A percentile compares a stretch with the other conserved stretches of the same genome.
These are phyloP conservation scores for Percina caprodes DNA, from an alignment of 2,113 vertebrate species.

Conservation along the genomic window DNA sequence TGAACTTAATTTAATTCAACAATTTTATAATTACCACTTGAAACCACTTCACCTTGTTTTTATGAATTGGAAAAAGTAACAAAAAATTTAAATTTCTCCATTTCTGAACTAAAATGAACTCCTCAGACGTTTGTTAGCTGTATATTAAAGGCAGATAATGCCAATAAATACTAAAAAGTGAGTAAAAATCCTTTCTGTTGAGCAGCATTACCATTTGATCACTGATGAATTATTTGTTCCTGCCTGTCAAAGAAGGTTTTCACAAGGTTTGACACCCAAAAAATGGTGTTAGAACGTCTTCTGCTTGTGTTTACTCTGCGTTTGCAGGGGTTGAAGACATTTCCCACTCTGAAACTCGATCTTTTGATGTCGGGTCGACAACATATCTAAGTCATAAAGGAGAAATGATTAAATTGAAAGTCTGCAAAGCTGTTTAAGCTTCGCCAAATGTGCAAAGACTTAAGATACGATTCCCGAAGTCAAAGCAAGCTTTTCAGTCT, in stretches of 20 bases:
- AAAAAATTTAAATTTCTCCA: too few species aligned
- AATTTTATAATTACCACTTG: background rate
- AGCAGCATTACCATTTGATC: background rate
- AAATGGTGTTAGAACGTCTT: background rate
- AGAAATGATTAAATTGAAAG: background rate
- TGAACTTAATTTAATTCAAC: background rate
- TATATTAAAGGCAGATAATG: background rate
- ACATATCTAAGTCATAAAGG: conserved; percentile 2
- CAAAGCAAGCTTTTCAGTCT: background rate
- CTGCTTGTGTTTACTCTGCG: background rate
- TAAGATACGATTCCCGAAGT: background rate
- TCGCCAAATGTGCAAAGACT: background rate
- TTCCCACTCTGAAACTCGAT: background rate
- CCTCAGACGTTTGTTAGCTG: background rate
- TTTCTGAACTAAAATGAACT: background rate
- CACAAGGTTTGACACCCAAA: background rate
- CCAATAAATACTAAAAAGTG: background rate
- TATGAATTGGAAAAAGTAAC: background rate
- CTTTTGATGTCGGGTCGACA: background rate
- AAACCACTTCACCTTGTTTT: background rate
- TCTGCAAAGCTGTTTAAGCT: background rate
- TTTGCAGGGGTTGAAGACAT: background rate
- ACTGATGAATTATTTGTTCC: background rate
- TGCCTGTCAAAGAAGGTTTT: background rate
- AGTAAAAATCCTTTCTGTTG: background rate